Conservation (phyloP, 2,113 vertebrate genomes). For the Gobio gobio region DNA sequence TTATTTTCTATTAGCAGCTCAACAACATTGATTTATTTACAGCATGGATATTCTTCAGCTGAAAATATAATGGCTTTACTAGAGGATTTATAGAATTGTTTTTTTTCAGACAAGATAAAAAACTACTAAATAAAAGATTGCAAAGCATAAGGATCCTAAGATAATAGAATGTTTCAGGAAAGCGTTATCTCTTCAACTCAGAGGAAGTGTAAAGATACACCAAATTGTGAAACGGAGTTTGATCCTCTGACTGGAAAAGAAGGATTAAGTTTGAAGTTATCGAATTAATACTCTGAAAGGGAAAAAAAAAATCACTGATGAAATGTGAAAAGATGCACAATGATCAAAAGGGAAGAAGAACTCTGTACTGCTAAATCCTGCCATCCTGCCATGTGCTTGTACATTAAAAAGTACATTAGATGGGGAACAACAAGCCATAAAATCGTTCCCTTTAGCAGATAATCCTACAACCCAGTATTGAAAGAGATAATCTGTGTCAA, state of each 20-base stretch:
- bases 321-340: neutral
- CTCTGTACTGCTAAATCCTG: constrained; percentile 1
- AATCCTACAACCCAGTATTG: constrained; percentile 26
- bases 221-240: neutral
- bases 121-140: neutral
- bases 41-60: constrained; percentile 1
- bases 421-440: constrained; percentile 9
- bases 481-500: constrained; percentile 2
- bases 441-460: neutral
- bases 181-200: constrained; percentile 7
- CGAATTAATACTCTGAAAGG: neutral
- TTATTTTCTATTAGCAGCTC: constrained; percentile 9
- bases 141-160: neutral
- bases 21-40: constrained; percentile 20
- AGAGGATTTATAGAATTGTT: neutral
- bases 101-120: neutral
- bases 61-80: neutral
- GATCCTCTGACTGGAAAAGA: neutral
- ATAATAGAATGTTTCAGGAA: neutral
- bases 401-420: constrained; percentile 14
- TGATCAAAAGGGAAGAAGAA: neutral
- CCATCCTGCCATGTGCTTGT: constrained; percentile 6
- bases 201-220: neutral
- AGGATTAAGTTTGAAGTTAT: constrained; percentile 31
- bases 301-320: neutral